These are phyloP conservation scores for Drosophila bipectinata DNA, from an alignment of 1,140 invertebrate species.

Conservation along the genomic window DNA sequence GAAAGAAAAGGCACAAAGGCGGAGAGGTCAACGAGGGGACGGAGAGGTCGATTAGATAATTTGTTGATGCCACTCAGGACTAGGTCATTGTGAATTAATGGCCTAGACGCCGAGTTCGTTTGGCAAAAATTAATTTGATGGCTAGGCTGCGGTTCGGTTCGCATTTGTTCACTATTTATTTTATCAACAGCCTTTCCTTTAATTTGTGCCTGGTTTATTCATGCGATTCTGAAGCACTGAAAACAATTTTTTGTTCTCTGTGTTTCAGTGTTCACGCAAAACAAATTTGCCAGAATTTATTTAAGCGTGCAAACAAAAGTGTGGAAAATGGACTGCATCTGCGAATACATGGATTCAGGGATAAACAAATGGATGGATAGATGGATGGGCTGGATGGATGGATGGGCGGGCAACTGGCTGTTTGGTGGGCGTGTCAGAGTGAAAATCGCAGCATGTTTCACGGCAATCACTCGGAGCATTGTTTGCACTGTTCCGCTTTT, in stretches of 20 bases:
- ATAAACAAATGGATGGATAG: conserved; percentile 22
- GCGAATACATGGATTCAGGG: conserved; percentile 23
- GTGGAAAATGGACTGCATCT: conserved; percentile 23
- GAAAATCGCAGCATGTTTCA: conserved; percentile 43
- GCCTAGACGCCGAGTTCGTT: background rate
- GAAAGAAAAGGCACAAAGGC: background rate
- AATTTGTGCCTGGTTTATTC: conserved; percentile 21
- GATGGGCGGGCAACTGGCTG: conserved; percentile 6
- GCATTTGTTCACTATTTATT: background rate
- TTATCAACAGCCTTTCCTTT: conserved; percentile 1
- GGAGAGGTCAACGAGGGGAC: background rate
- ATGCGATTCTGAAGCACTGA: conserved; percentile 17
- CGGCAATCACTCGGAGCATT: conserved; percentile 62
- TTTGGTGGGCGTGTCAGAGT: conserved; percentile 27
- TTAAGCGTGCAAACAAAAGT: conserved; percentile 60
- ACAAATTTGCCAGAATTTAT: conserved; percentile 48
- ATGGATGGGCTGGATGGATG: conserved; percentile 23
- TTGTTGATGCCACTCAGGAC: conserved; percentile 30
- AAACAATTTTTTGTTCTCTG: conserved; percentile 7
- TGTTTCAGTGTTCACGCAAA: conserved; percentile 16
- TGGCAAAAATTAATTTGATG: background rate
- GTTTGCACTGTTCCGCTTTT: conserved; percentile 60
- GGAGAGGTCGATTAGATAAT: conserved; percentile 44
- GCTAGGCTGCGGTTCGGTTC: background rate
- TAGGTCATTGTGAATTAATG: conserved; percentile 8